Evolutionary conservation across 2,888 invertebrate species (phyloP), one percentile per base, ranked within the genome.

Genomic region (Dorcus hopei): DNA sequence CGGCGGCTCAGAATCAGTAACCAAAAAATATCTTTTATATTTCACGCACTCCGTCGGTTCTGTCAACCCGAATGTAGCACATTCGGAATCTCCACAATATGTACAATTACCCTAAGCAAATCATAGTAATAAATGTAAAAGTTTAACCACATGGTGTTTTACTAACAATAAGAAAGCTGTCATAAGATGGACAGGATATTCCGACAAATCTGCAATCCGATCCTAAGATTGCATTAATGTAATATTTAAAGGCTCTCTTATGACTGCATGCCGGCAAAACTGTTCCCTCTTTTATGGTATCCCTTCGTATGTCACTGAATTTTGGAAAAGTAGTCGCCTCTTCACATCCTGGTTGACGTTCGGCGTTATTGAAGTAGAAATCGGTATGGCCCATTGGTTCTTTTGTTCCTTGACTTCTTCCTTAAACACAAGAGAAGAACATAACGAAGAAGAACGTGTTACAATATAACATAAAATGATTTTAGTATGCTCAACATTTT

Each of bases 241-340:
- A 80, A 66, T 80, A 80, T 60, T 79, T 79, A 54, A 76, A 76
- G 3, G 79, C 68, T 39, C 79, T 65, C 61, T 79, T 79, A 63
- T 80, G 80, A 52, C 76, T 78, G 61, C 80, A 80, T 2, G 76
- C 79, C 1, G 77, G 77, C 14, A 77, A 59, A 40, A 77, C 74
- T 54, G 73, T 65, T n/a, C 77, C 79, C 54, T 72, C 70, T 41
- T 65, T 69, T 26, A 78, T 57, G 16, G 52, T 61, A 16, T 71
- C 71, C 49, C 74, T 68, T 3, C 68, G 68, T 11, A 79, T 56
- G 9, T 70, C 67, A 3, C 63, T 45, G n/a, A 79, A 58, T 16
- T 69, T 64, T 0, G 70, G 66, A 51, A 65, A 66, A 9, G 65
- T 59, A 14, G 62, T 65, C 8, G 72, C 68, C 11, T 70, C 70